Evolutionary conservation across 2,113 vertebrate genomes (phyloP), one percentile per base, ranked within the genome.

Genomic region (Chaenocephalus aceratus): DNA sequence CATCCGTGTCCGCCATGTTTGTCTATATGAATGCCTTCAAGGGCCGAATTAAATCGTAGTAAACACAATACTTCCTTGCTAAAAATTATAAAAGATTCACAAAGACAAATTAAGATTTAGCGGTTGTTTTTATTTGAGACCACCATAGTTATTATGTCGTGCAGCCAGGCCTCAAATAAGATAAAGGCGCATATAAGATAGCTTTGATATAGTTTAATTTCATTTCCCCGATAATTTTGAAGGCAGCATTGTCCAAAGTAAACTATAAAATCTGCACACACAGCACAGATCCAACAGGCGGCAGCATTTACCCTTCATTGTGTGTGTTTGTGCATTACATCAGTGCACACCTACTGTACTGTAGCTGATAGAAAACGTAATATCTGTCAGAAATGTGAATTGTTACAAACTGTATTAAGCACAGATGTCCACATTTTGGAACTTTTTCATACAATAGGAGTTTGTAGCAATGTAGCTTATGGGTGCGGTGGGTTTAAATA

Each of bases 1-100:
- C 97, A 89, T 95, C 96, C 69, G 89, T 92, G 94, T 97, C 96
- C 96, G 97, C 97, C 97, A 98, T 98, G 93, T 95, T 93, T 88
- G 57, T 16, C 41, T 65, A 56, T 46, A 59, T 48, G 15, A 5
- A 0, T 49, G 45, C 30, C 11, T 83, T 91, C 65, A 79, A 49
- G 10, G 58, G 59, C 59, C 44, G 4, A 60, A 4, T 14, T 52
- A 8, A 2, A 1, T n/a, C 0, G 80, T 82, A n/a, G 88, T n/a
- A 87, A 83, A 84, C 48, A 13, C 7, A 10, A 52, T 0, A 6
- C 49, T 0, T 1, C 6, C 36, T 0, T 0, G 5, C 0, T 0
- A 48, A n/a, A 26, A 26, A 23, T 5, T 11, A 16, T 1, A 5
- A 15, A 59, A 26, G 11, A 7, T 2, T 10, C 10, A 6, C 1